Percentiles rank a stretch among this genome's conserved stretches.
These are phyloP conservation scores for Heliocidaris erythrogramma DNA, from an alignment of 35 echinoderm and acorn worm genomes.

Conservation along the genomic window DNA sequence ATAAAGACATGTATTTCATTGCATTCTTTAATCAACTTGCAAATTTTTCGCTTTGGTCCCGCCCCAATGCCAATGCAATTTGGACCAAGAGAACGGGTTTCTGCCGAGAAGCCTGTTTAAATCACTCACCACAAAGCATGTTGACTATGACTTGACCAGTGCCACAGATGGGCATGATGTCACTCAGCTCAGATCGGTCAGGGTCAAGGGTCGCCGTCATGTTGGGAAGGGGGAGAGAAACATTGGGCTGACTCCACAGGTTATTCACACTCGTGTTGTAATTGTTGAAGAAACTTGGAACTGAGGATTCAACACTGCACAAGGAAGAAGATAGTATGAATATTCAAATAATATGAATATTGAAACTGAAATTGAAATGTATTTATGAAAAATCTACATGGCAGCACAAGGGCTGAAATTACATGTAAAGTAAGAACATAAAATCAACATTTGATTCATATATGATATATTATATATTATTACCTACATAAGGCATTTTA, in stretches of 20 bases:
- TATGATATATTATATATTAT: no score
- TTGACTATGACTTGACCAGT: neutral
- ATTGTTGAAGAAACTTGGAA: neutral
- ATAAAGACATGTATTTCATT: no score
- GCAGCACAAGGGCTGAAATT: no score
- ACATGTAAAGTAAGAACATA: no score
- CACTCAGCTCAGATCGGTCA: neutral
- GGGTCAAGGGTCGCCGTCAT: constrained; percentile 24
- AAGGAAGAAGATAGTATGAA: neutral
- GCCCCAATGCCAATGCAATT: no score
- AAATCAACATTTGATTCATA: no score
- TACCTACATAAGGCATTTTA: no score
- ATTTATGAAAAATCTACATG: no score
- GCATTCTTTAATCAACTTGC: no score
- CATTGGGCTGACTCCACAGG: neutral
- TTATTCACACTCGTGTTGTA: neutral
- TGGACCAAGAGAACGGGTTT: no score
- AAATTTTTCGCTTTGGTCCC: no score
- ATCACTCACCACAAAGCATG: constrained; percentile 23
- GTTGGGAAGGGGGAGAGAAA: neutral
- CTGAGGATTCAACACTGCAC: neutral
- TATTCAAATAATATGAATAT: neutral
- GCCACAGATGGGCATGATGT: constrained; percentile 11
- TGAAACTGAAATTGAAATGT: no score
- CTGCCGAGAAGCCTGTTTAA: neutral